Evolutionary conservation across 2,113 vertebrate genomes (phyloP).

Genomic region (Lepisosteus oculatus): DNA sequence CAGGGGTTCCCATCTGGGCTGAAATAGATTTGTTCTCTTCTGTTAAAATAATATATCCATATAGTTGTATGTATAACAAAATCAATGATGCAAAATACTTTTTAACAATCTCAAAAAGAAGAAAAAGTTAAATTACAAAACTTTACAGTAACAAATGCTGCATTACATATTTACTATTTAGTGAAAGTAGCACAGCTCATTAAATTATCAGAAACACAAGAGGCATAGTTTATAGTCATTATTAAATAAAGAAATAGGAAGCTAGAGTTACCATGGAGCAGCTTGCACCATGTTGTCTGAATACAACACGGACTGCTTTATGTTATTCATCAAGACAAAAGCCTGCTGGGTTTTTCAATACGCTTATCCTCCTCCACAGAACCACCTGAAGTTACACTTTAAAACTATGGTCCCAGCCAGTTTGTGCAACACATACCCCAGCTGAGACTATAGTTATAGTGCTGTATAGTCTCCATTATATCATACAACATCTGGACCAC

Average conservation of each 20-base stretch:
- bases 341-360: conserved; percentile 3
- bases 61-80: conserved; percentile 60
- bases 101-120: conserved; percentile 45
- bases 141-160: conserved; percentile 61
- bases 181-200: conserved; percentile 31
- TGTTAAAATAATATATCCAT: conserved; percentile 45
- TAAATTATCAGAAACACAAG: conserved; percentile 13
- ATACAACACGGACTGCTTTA: neutral
- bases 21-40: conserved; percentile 49
- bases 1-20: conserved; percentile 47
- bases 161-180: conserved; percentile 40
- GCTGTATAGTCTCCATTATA: no score
- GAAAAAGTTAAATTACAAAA: conserved; percentile 62
- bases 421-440: no score
- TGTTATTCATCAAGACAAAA: conserved; percentile 3
- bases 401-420: conserved; percentile 24
- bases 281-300: neutral
- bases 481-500: no score
- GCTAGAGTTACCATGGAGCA: conserved; percentile 16
- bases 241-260: conserved; percentile 22
- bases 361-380: no score
- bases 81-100: conserved; percentile 44
- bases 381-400: conserved; percentile 11
- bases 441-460: no score
- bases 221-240: conserved; percentile 13